phyloP scores from a whole-genome alignment of 1,140 invertebrate genomes.

The Ostrea edulis region DNA sequence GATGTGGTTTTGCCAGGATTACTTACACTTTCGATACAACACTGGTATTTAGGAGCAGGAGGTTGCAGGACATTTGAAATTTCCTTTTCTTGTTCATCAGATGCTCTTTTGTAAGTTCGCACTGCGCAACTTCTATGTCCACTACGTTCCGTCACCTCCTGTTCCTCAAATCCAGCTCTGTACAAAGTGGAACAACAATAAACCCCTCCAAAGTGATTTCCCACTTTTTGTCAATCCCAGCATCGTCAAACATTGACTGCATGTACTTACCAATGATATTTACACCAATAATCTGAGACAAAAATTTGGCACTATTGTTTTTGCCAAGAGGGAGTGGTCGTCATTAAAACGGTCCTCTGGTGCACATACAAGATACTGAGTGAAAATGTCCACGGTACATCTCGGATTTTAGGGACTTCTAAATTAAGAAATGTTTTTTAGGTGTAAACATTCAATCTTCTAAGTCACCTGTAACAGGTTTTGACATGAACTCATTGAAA shows the following conservation, averaged over 20 bases:
- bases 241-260: constrained; percentile 23
- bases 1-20: too few species aligned
- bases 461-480: too few species aligned
- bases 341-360: neutral
- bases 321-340: neutral
- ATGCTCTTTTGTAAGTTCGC: constrained; percentile 9
- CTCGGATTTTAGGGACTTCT: neutral
- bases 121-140: constrained; percentile 27
- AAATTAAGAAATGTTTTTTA: neutral
- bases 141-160: neutral
- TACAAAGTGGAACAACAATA: constrained; percentile 17
- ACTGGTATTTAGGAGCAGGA: too few species aligned
- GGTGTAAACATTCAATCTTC: too few species aligned
- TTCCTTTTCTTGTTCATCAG: neutral
- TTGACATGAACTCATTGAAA: too few species aligned
- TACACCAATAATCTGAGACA: neutral
- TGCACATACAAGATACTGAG: neutral
- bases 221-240: neutral
- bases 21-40: too few species aligned
- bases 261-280: constrained; percentile 4
- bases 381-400: neutral
- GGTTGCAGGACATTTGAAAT: constrained; percentile 27
- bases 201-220: constrained; percentile 27
- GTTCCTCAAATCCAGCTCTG: constrained; percentile 29
- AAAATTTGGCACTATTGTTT: neutral